Evolutionary conservation across 2,113 vertebrate species (phyloP).

Genomic region (Syrmaticus mikado): DNA sequence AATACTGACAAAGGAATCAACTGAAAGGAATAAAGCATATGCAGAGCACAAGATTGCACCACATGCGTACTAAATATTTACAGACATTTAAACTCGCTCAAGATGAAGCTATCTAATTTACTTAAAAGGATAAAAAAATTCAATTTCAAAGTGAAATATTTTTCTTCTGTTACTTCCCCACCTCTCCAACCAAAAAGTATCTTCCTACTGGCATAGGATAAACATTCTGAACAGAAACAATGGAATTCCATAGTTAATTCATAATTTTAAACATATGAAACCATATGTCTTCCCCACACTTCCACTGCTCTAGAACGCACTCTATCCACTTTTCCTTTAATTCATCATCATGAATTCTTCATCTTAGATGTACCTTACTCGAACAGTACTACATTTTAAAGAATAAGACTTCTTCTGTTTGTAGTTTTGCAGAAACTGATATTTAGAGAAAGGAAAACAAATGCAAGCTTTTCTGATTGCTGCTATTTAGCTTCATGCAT

Average conservation of each 20-base stretch:
- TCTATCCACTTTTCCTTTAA: background rate
- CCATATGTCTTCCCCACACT: rapidly evolving
- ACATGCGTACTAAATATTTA: background rate
- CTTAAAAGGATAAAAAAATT: background rate
- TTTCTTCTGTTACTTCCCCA: background rate
- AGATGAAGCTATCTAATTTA: background rate
- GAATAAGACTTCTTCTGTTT: background rate
- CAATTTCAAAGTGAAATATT: background rate
- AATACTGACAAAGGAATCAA: conserved; percentile 28
- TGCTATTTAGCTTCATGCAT: background rate
- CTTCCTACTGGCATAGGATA: background rate
- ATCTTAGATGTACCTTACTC: background rate
- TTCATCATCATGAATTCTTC: background rate
- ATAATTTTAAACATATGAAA: too few relatives aligned
- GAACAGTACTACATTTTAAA: background rate
- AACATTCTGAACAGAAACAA: background rate
- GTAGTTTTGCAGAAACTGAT: background rate
- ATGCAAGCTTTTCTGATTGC: background rate
- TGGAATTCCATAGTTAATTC: background rate
- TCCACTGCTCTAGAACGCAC: background rate
- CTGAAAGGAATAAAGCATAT: background rate
- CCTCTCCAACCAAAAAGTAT: background rate
- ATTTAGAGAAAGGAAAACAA: background rate
- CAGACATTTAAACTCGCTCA: background rate
- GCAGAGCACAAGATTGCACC: background rate